Evolutionary conservation across 2,797 vertebrate species (phyloP).

Genomic region (Nannoperca australis): DNA sequence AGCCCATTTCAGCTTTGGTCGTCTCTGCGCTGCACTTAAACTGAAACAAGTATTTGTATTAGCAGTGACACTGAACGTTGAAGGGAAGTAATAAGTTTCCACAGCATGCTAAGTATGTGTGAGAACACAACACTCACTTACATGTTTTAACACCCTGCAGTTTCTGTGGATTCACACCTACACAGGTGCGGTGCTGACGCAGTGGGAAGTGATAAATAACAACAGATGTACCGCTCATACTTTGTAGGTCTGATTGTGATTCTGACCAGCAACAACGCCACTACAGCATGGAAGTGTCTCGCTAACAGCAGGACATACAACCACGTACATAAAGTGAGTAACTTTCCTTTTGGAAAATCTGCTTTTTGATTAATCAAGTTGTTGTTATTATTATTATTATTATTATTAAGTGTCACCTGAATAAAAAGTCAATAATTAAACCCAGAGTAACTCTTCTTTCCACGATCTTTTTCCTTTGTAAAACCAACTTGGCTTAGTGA

Average conservation of each 20-base stretch:
- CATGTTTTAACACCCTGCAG: neutral
- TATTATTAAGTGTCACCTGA: neutral
- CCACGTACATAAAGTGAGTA: neutral
- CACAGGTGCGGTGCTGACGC: neutral
- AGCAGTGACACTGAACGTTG: neutral
- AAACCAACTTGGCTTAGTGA: neutral
- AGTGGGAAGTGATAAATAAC: neutral
- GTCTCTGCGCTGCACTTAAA: neutral
- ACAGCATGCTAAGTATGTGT: neutral
- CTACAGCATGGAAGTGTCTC: neutral
- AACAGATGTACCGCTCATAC: neutral
- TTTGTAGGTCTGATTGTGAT: neutral
- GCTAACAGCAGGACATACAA: neutral
- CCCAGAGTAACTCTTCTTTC: neutral
- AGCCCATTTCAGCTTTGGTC: neutral
- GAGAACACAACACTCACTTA: neutral
- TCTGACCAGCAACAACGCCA: neutral
- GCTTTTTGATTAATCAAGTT: neutral
- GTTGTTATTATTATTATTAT: neutral
- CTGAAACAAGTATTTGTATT: neutral
- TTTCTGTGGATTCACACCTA: constrained; percentile 24
- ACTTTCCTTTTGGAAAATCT: neutral
- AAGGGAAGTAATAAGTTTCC: neutral
- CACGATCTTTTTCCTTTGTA: neutral
- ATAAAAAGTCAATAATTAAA: neutral